phyloP scores from a whole-genome alignment of 2,113 vertebrate genomes.

The Blennius ocellaris region DNA sequence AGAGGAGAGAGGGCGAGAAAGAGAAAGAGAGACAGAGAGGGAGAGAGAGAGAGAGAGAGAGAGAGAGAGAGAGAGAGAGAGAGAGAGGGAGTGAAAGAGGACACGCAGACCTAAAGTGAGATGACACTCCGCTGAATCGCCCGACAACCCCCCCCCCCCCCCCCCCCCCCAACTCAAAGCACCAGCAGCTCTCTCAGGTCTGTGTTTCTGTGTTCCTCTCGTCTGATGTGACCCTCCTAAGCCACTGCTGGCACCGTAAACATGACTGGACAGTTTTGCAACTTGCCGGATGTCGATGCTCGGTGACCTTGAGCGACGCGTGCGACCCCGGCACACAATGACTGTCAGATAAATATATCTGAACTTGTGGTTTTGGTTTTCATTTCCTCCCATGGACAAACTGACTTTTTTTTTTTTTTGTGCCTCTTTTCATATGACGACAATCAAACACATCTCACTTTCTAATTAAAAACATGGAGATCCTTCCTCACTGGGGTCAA shows the following conservation, averaged over 20 bases:
- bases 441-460: not conserved
- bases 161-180: not conserved
- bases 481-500: not conserved
- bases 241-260: not conserved
- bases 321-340: not conserved
- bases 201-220: not conserved
- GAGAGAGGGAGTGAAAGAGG: not conserved
- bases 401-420: not conserved
- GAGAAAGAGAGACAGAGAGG: slow-evolving; percentile 7
- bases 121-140: not conserved
- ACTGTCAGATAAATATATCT: not conserved
- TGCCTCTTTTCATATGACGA: not conserved
- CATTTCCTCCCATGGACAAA: not conserved
- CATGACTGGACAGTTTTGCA: not conserved
- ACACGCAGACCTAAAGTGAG: not conserved
- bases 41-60: not conserved
- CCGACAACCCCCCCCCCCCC: not conserved
- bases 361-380: not conserved
- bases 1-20: no score
- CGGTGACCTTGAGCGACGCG: slow-evolving; percentile 1
- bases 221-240: not conserved
- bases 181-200: slow-evolving; percentile 3
- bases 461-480: not conserved
- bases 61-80: slow-evolving; percentile 4
- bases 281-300: not conserved